A percentile compares a stretch with the other conserved stretches of the same genome.
Evolutionary conservation across 2,797 vertebrate species (phyloP).

Genomic region (Cuniculus paca): DNA sequence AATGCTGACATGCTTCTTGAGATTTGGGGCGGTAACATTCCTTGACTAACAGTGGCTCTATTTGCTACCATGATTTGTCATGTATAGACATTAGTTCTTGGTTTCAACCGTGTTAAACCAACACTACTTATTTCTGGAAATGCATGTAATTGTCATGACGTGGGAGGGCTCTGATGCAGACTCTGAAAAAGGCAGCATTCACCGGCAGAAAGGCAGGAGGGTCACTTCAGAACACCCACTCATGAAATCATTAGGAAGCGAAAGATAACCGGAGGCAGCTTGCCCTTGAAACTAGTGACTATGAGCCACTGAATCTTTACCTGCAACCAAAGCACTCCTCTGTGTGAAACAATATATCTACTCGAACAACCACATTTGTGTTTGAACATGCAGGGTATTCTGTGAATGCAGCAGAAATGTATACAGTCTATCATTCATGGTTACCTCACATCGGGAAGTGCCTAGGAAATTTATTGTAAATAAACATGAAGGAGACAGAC

Average conservation of each 20-base stretch:
- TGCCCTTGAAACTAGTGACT: neutral
- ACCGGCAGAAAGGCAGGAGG: neutral
- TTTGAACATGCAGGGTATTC: neutral
- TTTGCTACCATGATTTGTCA: neutral
- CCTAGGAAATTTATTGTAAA: conserved; percentile 33
- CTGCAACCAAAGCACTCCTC: neutral
- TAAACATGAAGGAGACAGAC: conserved; percentile 31
- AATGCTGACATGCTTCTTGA: neutral
- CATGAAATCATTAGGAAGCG: neutral
- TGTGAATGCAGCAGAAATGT: conserved; percentile 53
- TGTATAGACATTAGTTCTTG: neutral
- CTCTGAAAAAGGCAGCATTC: conserved; percentile 20
- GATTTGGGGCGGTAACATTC: neutral
- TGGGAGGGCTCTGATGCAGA: neutral
- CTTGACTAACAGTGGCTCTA: neutral
- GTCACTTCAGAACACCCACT: neutral
- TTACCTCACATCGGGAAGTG: neutral
- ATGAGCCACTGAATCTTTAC: neutral
- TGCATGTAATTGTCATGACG: neutral
- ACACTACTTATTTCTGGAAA: conserved; percentile 47
- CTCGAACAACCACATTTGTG: neutral
- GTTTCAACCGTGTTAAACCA: conserved; percentile 27
- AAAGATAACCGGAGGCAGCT: neutral
- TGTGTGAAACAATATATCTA: conserved; percentile 22
- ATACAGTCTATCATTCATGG: conserved; percentile 24